Evolutionary conservation across 2,797 vertebrate species (phyloP).

Genomic region (Lophotriccus pileatus): DNA sequence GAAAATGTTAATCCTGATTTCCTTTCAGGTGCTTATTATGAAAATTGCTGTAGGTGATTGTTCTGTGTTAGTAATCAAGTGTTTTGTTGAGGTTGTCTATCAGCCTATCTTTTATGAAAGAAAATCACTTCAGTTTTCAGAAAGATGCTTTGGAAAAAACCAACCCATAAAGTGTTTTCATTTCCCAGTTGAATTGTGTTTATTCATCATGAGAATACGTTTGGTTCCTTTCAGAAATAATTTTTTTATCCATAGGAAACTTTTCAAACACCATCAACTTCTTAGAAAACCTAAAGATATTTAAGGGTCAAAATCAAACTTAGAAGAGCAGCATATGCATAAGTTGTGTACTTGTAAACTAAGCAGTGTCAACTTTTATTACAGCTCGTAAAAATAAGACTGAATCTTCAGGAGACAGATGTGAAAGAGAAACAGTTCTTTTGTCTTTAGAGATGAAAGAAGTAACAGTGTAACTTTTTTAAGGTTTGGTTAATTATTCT

Average conservation of each 20-base stretch:
- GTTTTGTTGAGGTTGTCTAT: background rate
- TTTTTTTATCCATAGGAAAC: background rate
- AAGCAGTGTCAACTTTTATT: background rate
- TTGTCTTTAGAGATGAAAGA: background rate
- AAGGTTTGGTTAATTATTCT: background rate
- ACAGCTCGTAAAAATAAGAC: background rate
- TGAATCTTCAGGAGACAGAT: background rate
- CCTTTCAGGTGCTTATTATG: background rate
- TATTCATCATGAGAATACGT: background rate
- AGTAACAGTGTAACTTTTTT: background rate
- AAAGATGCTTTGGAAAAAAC: background rate
- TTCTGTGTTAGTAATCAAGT: background rate
- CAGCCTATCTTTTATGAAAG: background rate
- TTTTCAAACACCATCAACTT: background rate
- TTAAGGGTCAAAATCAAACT: background rate
- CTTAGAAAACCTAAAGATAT: background rate
- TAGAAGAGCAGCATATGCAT: background rate
- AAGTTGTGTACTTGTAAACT: background rate
- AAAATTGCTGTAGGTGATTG: background rate
- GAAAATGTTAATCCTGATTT: background rate
- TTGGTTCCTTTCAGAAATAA: background rate
- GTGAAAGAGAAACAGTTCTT: background rate
- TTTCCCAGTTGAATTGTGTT: background rate
- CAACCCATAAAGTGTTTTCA: background rate
- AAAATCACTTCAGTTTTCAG: background rate